Conservation (phyloP, 1,140 invertebrate species). For the Trichoplusia ni region DNA sequence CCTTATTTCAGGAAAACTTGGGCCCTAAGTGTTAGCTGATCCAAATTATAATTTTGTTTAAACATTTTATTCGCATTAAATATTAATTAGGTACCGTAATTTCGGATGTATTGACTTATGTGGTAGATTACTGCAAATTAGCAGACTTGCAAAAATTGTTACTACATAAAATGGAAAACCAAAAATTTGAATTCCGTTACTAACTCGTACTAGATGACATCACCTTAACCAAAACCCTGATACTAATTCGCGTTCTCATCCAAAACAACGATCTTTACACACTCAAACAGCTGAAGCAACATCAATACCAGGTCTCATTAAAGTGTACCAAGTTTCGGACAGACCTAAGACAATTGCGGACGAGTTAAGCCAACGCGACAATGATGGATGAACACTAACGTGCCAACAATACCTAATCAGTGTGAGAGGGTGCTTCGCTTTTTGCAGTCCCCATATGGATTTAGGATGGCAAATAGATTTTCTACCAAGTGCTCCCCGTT, state of each 20-base stretch:
- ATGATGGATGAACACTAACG: constrained; percentile 40
- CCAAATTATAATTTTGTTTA: too few relatives aligned
- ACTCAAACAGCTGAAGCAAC: constrained; percentile 18
- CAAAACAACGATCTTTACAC: background rate
- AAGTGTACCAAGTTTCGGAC: constrained; percentile 33
- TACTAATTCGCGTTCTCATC: background rate
- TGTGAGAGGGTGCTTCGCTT: constrained; percentile 31
- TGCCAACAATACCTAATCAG: constrained; percentile 37
- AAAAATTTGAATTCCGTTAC: too few relatives aligned
- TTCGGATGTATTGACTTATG: too few relatives aligned
- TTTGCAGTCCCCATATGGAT: constrained; percentile 21
- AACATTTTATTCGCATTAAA: too few relatives aligned
- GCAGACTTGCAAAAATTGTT: too few relatives aligned
- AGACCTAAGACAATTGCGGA: constrained; percentile 37
- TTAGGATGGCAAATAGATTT: constrained; percentile 13
- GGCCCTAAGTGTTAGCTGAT: too few relatives aligned
- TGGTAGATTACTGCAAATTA: too few relatives aligned
- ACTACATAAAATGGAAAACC: too few relatives aligned
- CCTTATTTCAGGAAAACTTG: too few relatives aligned
- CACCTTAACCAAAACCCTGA: background rate
- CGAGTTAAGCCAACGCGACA: constrained; percentile 37
- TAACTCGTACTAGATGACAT: too few relatives aligned
- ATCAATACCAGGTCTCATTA: constrained; percentile 33
- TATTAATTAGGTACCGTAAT: too few relatives aligned
- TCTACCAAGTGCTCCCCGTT: background rate